phyloP scores from a whole-genome alignment of 2,113 vertebrate species.

The Origma solitaria region DNA sequence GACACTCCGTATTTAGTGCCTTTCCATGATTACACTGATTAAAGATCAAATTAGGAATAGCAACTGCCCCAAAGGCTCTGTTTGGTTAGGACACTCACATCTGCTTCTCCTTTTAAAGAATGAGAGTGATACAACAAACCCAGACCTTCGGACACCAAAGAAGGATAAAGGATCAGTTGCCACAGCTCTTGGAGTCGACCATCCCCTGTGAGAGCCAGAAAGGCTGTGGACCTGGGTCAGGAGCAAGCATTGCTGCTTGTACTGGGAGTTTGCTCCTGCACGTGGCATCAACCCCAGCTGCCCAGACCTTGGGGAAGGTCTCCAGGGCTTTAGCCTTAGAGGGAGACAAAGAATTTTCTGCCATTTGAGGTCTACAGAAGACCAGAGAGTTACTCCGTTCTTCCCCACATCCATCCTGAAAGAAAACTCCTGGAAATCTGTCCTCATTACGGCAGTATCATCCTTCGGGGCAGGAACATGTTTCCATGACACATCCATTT shows the following conservation, averaged over 20 bases:
- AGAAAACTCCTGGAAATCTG: neutral
- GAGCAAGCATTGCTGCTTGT: neutral
- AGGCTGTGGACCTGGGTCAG: neutral
- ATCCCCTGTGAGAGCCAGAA: fast-evolving
- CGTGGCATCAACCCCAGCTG: neutral
- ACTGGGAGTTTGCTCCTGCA: neutral
- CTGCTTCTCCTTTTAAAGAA: neutral
- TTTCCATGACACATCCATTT: neutral
- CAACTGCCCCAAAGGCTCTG: neutral
- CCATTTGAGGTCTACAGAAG: neutral
- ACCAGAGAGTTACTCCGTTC: neutral
- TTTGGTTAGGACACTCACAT: neutral
- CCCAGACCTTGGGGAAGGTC: neutral
- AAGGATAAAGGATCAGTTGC: neutral
- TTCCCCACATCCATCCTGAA: neutral
- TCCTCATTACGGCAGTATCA: neutral
- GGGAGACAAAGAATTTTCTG: neutral
- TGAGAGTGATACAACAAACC: neutral
- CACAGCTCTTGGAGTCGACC: neutral
- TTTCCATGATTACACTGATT: neutral
- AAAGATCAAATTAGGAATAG: neutral
- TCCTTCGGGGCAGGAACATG: neutral
- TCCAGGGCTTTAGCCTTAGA: neutral
- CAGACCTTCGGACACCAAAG: neutral
- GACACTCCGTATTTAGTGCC: neutral